Conservation (phyloP, 2,797 vertebrate genomes). For the Heterohyrax brucei region DNA sequence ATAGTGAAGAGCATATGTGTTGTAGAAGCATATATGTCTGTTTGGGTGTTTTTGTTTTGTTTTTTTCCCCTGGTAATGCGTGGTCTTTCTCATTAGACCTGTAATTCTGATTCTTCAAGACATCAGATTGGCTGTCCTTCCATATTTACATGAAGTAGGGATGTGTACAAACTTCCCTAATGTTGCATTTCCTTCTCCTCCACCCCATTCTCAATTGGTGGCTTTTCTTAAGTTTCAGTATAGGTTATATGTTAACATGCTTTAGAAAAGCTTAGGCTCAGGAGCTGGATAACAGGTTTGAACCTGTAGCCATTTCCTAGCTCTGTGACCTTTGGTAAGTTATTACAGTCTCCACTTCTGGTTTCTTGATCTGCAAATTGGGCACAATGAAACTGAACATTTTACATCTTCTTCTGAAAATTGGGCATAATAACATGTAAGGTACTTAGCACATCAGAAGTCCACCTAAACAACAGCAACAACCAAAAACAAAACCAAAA, state of each 20-base stretch:
- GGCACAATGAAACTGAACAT: not conserved
- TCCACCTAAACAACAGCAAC: not conserved
- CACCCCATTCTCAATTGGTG: not conserved
- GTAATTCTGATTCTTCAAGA: conserved; percentile 40
- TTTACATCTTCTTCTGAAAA: conserved; percentile 3
- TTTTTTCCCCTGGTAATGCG: not conserved
- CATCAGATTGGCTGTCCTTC: not conserved
- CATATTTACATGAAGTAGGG: not conserved
- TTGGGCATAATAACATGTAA: not conserved
- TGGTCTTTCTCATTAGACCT: not conserved
- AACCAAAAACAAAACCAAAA: no score
- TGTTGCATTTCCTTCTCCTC: not conserved
- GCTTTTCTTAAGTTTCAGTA: not conserved
- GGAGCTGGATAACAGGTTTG: not conserved
- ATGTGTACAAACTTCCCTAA: not conserved
- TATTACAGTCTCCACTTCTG: not conserved
- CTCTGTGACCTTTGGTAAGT: not conserved
- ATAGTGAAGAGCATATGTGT: not conserved
- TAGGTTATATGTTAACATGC: not conserved
- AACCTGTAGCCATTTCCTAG: not conserved
- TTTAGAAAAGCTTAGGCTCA: not conserved
- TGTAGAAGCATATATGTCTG: not conserved
- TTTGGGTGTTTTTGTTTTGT: not conserved
- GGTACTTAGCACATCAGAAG: not conserved
- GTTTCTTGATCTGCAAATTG: conserved; percentile 7